Evolutionary conservation across 2,888 invertebrate species (phyloP).

Genomic region (Coecobrya sp.): DNA sequence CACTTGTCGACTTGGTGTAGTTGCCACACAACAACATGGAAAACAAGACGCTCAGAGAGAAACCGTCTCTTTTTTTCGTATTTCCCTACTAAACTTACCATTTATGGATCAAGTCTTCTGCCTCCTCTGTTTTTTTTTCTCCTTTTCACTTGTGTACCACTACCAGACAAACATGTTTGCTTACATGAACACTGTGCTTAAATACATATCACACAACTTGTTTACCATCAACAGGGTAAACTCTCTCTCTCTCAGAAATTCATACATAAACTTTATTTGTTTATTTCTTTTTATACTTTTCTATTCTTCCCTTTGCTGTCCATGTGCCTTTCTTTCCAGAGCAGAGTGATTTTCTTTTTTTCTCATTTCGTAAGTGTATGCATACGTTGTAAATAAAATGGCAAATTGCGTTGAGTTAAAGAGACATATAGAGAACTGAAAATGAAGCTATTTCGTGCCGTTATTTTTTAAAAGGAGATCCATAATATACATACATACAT

Average conservation of each 20-base stretch:
- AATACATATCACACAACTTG: slow-evolving; percentile 43
- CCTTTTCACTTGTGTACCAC: slow-evolving; percentile 25
- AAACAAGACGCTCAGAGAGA: slow-evolving; percentile 13
- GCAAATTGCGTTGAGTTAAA: slow-evolving; percentile 71
- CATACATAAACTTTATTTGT: slow-evolving; percentile 24
- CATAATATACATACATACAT: too few species aligned
- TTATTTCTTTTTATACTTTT: background rate
- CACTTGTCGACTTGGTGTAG: slow-evolving; percentile 60
- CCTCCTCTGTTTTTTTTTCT: slow-evolving; percentile 54
- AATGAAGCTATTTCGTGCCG: slow-evolving; percentile 73
- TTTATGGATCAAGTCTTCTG: slow-evolving; percentile 74
- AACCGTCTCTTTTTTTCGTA: slow-evolving; percentile 3
- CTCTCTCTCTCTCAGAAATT: background rate
- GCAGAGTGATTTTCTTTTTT: slow-evolving; percentile 46
- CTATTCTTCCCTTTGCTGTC: background rate
- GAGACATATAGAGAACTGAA: slow-evolving; percentile 47
- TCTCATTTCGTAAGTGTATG: slow-evolving; percentile 78
- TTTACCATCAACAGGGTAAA: slow-evolving; percentile 65
- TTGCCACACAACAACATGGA: slow-evolving; percentile 46
- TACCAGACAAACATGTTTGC: slow-evolving; percentile 4
- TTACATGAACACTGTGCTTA: background rate
- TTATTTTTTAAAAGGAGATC: slow-evolving; percentile 12
- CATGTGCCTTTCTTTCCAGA: background rate
- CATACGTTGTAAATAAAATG: slow-evolving; percentile 74
- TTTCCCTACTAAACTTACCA: slow-evolving; percentile 60